phyloP scores from a whole-genome alignment of 1,140 invertebrate genomes.

The Aphelinus certus region DNA sequence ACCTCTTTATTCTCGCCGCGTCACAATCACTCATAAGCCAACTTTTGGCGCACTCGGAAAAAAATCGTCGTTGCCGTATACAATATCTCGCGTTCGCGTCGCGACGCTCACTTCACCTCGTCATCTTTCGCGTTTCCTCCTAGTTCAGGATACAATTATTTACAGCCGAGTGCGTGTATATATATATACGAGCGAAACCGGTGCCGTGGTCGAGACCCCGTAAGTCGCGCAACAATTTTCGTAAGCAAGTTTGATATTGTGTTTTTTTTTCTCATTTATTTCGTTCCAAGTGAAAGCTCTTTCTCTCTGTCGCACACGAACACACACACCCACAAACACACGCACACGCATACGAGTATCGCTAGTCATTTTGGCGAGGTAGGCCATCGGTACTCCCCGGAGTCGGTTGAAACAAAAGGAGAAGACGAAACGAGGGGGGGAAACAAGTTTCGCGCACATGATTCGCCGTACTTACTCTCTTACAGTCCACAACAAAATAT shows the following conservation, averaged over 20 bases:
- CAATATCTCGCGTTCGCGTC: background rate
- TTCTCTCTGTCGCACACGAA: background rate
- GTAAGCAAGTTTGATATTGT: background rate
- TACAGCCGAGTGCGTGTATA: conserved; percentile 27
- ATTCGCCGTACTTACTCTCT: conserved; percentile 3
- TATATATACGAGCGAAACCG: background rate
- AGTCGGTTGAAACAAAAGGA: background rate
- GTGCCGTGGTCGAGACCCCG: conserved; percentile 4
- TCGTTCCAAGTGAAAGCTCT: conserved; percentile 21
- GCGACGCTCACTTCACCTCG: background rate
- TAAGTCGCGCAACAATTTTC: background rate
- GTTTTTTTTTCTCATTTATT: background rate
- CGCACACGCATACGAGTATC: background rate
- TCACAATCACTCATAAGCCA: background rate
- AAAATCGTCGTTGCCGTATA: background rate
- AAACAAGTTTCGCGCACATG: background rate
- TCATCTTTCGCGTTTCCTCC: conserved; percentile 3
- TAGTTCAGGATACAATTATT: conserved; percentile 27
- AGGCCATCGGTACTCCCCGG: conserved; percentile 44
- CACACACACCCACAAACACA: conserved; percentile 19
- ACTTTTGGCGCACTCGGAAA: background rate
- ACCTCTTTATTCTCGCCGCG: background rate
- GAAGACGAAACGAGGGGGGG: conserved; percentile 2
- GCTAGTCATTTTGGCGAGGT: conserved; percentile 55
- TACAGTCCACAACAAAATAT: background rate